Base-by-base conservation (phyloP, 1,140 invertebrate species). In the Trichogramma pretiosum region DNA sequence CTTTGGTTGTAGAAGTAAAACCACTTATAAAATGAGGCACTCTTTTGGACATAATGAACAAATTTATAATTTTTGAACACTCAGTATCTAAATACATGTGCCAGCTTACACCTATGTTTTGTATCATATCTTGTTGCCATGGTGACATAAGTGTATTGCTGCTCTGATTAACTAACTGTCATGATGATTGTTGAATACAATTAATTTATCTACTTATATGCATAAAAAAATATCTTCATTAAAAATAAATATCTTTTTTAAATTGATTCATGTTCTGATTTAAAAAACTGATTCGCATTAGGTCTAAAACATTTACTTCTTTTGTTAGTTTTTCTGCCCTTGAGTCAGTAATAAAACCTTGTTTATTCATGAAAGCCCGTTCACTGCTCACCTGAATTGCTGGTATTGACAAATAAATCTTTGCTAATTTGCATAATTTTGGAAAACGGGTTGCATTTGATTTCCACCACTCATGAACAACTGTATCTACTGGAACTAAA, bases 241-340 rank as follows among this genome's bases (percentile, higher is more conserved):
- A 50, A 11, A 50, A 9, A 40, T 13, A 17, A 24, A 50, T 13
- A 3, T 51, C 49, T 14, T 30, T 22, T 11, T 46, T 37, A 24
- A 51, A 51, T 5, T 51, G 32, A 37, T n/a, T 32, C 37, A 51
- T 46, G 37, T 51, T 51, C 32, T 18, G 11, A 30, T 51, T 46
- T 16, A 51, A 36, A 34, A 46, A 51, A 24, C 43, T 42, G 34
- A 51, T 51, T 26, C 49, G 26, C 49, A 51, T 51, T 22, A 42
- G 14, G 18, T 51, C 49, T 36, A 51, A 37, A 3, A 51, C 43
- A 32, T 46, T 51, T 16, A 42, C 39, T 42, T 51, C 43, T 11
- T 39, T 22, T 26, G 38, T 41, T 28, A 51, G 32, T 22, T 35
- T 21, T 23, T 51, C 49, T 16, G 49, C 49, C 37, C 49, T 46